Evolutionary conservation across 2,113 vertebrate species (phyloP), one percentile per base, ranked within the genome.

Genomic region (Mirounga angustirostris): DNA sequence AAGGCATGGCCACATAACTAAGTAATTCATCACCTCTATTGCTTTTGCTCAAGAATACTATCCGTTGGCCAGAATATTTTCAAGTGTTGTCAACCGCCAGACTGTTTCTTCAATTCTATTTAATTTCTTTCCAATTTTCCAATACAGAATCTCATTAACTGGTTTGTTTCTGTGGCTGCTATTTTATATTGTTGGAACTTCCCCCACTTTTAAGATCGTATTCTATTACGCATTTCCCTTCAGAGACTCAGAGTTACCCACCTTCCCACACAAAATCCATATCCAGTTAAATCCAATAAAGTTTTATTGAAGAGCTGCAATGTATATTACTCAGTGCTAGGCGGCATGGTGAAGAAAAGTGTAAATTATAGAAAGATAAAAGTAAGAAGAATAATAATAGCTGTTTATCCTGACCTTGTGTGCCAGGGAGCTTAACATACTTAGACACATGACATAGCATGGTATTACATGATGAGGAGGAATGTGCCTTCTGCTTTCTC

Each of bases 51-150:
- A 91, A 26, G 50, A 95, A 88, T 24, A 33, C 67, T 93, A 67
- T 52, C 63, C 52, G 24, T 65, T 81, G 78, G 12, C 43, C 71
- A 89, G 28, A 76, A 61, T 16, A 46, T 24, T 80, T 94, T 82
- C 89, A 88, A 84, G 59, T 82, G 18, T n/a, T 76, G 24, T 58
- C 89, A 46, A 54, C 67, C 30, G 76, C 71, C 95, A 88, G 61
- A 67, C 0, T 61, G 9, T 33, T 24, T 74, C 33, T 95, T 59
- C 40, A 10, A 22, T 84, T 92, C 86, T 40, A 80, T 84, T 65
- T 21, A 86, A 85, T n/a, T 91, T 81, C 67, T 76, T 84, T 88
- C 86, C 56, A 94, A 19, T 69, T 93, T 96, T 93, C 85, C 69
- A 84, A 59, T 58, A 91, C 43, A 91, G 43, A 95, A 61, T 94